A percentile compares a stretch with the other conserved stretches of the same genome.
Conservation (phyloP, 2,888 invertebrate species). For the Nomada fabriciana region DNA sequence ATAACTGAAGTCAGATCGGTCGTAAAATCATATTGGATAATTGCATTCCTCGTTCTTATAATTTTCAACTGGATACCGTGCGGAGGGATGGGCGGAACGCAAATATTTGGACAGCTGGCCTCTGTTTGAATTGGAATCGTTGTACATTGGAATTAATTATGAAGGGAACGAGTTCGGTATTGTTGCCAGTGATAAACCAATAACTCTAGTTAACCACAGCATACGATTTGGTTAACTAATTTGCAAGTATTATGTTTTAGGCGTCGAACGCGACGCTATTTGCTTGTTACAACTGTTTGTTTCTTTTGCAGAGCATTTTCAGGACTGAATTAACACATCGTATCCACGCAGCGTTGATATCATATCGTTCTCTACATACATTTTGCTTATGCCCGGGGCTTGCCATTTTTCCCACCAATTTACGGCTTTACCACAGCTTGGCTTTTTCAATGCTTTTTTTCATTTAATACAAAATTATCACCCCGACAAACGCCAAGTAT, state of each 20-base stretch:
- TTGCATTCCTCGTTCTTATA: constrained; percentile 25
- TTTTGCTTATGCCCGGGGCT: no score
- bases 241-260: constrained; percentile 12
- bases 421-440: no score
- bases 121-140: constrained; percentile 44
- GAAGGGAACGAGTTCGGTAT: constrained; percentile 35
- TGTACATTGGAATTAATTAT: constrained; percentile 53
- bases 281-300: neutral
- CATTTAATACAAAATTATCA: no score
- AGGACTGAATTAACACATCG: neutral
- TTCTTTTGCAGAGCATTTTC: neutral
- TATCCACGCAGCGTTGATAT: neutral
- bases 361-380: neutral
- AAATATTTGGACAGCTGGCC: constrained; percentile 46
- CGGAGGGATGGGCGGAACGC: neutral
- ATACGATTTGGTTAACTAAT: constrained; percentile 41
- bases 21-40: constrained; percentile 30
- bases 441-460: no score
- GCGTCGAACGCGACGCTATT: neutral
- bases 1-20: constrained; percentile 9
- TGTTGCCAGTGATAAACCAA: constrained; percentile 37
- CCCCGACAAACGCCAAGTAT: no score
- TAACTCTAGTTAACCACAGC: constrained; percentile 13
- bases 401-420: no score
- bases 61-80: constrained; percentile 8